Evolutionary conservation across 2,113 vertebrate species (phyloP).

Genomic region (Anser cygnoides): DNA sequence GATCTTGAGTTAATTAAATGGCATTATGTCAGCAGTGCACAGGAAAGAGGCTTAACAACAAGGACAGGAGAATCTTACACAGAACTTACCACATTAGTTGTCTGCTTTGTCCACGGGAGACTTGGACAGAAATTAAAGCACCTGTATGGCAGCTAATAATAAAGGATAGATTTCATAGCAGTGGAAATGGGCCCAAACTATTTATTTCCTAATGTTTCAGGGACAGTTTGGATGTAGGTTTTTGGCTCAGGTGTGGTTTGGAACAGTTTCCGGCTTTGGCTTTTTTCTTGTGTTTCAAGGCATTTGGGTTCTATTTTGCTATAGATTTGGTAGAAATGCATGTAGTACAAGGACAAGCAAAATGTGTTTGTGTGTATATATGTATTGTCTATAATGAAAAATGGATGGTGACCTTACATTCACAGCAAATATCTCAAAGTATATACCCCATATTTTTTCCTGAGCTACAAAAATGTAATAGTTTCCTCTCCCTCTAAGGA

Average conservation of each 20-base stretch:
- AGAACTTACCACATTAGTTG: background rate
- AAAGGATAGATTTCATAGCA: background rate
- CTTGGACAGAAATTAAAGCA: slow-evolving; percentile 32
- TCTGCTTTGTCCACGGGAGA: background rate
- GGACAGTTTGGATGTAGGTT: background rate
- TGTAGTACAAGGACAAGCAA: background rate
- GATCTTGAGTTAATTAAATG: background rate
- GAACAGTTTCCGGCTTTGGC: background rate
- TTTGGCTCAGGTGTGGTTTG: background rate
- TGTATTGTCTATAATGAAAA: background rate
- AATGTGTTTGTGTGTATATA: background rate
- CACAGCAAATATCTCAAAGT: background rate
- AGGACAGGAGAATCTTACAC: background rate
- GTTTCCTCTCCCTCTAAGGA: background rate
- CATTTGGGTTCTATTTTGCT: background rate
- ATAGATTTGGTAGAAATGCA: background rate
- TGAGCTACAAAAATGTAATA: background rate
- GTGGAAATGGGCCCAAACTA: background rate
- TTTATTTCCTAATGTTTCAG: background rate
- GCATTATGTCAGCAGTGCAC: background rate
- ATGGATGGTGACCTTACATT: background rate
- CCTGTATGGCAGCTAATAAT: background rate
- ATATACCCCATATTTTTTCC: background rate
- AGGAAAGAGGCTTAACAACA: background rate
- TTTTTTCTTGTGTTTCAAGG: background rate